phyloP scores from a whole-genome alignment of 2,797 vertebrate genomes.

The Semaprochilodus insignis region DNA sequence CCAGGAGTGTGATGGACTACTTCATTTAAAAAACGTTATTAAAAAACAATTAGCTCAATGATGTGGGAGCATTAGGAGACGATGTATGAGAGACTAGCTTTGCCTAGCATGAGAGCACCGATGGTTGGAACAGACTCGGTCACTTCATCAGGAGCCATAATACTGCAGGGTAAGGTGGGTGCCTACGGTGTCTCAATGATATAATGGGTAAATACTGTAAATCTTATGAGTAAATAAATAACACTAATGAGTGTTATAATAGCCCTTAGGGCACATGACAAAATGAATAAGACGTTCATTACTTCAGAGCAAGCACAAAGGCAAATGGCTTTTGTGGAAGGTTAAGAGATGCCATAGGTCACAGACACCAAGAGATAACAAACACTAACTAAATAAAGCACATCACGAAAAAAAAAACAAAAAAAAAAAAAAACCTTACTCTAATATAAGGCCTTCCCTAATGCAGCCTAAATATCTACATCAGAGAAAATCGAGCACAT shows the following conservation, averaged over 20 bases:
- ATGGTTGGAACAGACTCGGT: conserved; percentile 23
- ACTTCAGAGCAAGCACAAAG: conserved; percentile 19
- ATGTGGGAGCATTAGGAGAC: conserved; percentile 66
- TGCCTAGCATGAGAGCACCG: conserved; percentile 25
- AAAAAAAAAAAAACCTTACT: background rate
- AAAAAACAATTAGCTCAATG: conserved; percentile 80
- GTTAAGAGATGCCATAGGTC: conserved; percentile 11
- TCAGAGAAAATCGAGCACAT: background rate
- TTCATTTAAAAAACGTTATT: conserved; percentile 79
- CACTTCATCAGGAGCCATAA: conserved; percentile 53
- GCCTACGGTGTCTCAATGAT: conserved; percentile 22
- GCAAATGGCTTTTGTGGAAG: conserved; percentile 3
- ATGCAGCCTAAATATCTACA: background rate
- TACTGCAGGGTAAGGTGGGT: conserved; percentile 4
- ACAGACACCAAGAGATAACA: background rate
- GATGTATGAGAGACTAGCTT: conserved; percentile 53
- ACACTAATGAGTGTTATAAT: conserved; percentile 46
- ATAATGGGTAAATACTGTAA: conserved; percentile 42
- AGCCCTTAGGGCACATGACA: conserved; percentile 20
- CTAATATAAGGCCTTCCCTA: background rate
- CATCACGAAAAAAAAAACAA: too few relatives aligned
- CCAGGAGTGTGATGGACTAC: conserved; percentile 72
- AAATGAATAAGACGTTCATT: conserved; percentile 38
- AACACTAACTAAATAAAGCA: background rate
- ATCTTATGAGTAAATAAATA: conserved; percentile 51